These are phyloP conservation scores for Onychostoma macrolepis DNA, from an alignment of 2,113 vertebrate species.

Conservation along the genomic window DNA sequence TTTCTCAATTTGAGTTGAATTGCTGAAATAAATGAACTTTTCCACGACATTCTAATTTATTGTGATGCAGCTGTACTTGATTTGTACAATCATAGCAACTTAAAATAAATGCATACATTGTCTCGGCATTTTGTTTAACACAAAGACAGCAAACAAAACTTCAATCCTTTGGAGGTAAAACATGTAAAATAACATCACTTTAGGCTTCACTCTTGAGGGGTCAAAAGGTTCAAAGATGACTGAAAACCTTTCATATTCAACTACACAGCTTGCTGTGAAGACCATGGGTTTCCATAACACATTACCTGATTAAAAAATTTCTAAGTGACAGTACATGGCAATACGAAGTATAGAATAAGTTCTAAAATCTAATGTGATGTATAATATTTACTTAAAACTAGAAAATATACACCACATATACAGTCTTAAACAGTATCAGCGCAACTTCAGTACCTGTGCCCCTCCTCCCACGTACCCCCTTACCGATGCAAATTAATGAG, in stretches of 20 bases:
- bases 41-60: no score
- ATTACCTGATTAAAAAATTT: not conserved
- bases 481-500: no score
- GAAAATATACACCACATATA: not conserved
- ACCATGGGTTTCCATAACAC: not conserved
- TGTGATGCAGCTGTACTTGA: no score
- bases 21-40: no score
- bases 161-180: not conserved
- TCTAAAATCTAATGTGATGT: not conserved
- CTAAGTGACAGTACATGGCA: not conserved
- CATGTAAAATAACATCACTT: not conserved
- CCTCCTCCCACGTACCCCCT: no score
- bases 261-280: not conserved
- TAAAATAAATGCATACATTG: not conserved
- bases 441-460: not conserved
- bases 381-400: not conserved
- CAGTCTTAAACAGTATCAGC: not conserved
- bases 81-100: not conserved
- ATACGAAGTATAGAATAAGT: not conserved
- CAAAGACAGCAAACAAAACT: not conserved
- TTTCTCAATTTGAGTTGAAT: no score
- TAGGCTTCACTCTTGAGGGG: not conserved
- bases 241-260: not conserved
- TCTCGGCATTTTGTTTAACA: not conserved
- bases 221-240: not conserved